Percentiles rank a stretch among this genome's conserved stretches.
Conservation (phyloP, 2,888 invertebrate species). For the Ormyrus pomaceus region DNA sequence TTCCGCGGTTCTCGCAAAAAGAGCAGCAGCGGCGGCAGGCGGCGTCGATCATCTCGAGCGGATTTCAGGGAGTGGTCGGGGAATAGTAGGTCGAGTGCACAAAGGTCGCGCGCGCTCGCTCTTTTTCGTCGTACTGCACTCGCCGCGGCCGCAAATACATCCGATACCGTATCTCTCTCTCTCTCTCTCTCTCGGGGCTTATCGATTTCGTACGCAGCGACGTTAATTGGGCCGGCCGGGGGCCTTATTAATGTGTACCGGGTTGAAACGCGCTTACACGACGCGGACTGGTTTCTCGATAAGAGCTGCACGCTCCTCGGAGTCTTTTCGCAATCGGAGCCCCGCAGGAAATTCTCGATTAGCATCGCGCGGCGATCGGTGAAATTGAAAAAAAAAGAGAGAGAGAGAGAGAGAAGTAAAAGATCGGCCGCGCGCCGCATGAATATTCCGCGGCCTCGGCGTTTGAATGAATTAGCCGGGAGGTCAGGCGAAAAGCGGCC, state of each 20-base stretch:
- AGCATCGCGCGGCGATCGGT: too few relatives aligned
- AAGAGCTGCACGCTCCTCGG: neutral
- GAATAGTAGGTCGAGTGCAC: constrained; percentile 62
- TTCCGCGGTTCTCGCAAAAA: too few relatives aligned
- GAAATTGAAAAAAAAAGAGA: too few relatives aligned
- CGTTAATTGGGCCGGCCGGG: neutral
- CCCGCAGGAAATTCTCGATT: too few relatives aligned
- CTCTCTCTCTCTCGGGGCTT: neutral
- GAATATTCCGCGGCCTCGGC: too few relatives aligned
- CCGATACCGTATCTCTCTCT: neutral
- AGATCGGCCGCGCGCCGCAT: too few relatives aligned
- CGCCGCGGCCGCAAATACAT: too few relatives aligned
- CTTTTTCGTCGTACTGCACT: too few relatives aligned
- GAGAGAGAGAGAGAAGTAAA: too few relatives aligned
- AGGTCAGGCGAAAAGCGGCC: neutral
- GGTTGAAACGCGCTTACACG: neutral
- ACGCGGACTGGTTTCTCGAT: constrained; percentile 9
- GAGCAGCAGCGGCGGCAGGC: too few relatives aligned
- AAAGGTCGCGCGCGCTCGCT: neutral
- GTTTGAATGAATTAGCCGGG: too few relatives aligned
- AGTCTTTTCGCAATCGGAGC: too few relatives aligned
- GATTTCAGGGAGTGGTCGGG: constrained; percentile 66
- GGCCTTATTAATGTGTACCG: constrained; percentile 7
- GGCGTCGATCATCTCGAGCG: neutral
- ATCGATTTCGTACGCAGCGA: neutral